These are phyloP conservation scores for Neotoma lepida DNA, from an alignment of 2,113 vertebrate genomes.

Conservation along the genomic window DNA sequence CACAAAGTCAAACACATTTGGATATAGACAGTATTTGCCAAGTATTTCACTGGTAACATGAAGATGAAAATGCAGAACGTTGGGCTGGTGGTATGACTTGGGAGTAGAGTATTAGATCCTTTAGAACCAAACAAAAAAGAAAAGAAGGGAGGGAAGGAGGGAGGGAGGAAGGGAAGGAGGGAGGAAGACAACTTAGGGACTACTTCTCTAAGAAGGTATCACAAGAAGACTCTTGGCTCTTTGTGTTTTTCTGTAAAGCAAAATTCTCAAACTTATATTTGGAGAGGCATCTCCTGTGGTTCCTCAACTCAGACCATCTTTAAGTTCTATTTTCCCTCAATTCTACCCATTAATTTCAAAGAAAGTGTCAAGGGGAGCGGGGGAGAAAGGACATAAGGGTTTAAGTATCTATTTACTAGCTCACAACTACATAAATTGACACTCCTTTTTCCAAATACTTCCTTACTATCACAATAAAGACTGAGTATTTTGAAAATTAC, in stretches of 20 bases:
- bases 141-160: no score
- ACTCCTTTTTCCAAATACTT: conserved; percentile 24
- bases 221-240: background rate
- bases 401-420: conserved; percentile 3
- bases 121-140: background rate
- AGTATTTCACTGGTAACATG: background rate
- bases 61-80: background rate
- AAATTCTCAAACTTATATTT: background rate
- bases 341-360: conserved; percentile 2
- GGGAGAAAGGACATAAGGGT: background rate
- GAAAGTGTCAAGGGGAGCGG: rapidly evolving
- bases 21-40: background rate
- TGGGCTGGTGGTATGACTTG: background rate
- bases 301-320: background rate
- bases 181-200: background rate
- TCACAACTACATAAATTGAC: background rate
- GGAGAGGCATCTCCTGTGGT: background rate
- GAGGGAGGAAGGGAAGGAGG: rapidly evolving
- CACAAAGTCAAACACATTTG: background rate
- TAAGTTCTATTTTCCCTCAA: conserved; percentile 1
- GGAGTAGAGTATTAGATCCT: background rate
- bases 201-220: background rate
- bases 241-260: background rate
- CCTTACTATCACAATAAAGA: background rate
- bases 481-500: conserved; percentile 18